phyloP scores from a whole-genome alignment of 1,140 invertebrate species.

The Calliopsis andreniformis region DNA sequence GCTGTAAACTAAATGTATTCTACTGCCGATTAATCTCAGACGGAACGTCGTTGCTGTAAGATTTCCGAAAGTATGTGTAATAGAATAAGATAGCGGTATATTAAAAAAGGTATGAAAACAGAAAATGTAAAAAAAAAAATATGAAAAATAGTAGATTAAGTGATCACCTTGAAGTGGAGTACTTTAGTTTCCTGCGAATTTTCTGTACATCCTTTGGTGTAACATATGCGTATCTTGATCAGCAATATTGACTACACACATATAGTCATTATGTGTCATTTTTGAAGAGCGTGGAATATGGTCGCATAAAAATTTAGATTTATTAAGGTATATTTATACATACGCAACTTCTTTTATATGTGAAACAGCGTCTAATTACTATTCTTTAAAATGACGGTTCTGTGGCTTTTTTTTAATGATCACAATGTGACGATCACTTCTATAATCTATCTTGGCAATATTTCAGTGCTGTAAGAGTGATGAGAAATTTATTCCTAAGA shows the following conservation, averaged over 20 bases:
- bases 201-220: conserved; percentile 24
- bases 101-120: conserved; percentile 25
- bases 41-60: conserved; percentile 19
- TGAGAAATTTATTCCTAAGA: neutral
- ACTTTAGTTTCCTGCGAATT: conserved; percentile 54
- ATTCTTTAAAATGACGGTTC: conserved; percentile 14
- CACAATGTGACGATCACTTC: neutral
- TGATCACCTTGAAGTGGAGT: conserved; percentile 27
- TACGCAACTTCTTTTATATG: conserved; percentile 15
- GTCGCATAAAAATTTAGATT: conserved; percentile 37
- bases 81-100: conserved; percentile 27
- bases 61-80: conserved; percentile 47
- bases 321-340: conserved; percentile 25
- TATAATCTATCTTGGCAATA: neutral
- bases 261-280: conserved; percentile 27
- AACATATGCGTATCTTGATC: conserved; percentile 42
- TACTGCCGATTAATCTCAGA: conserved; percentile 44
- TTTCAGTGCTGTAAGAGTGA: neutral
- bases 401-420: neutral
- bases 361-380: conserved; percentile 12
- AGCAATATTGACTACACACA: conserved; percentile 31
- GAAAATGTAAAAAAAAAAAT: conserved; percentile 16
- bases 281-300: conserved; percentile 27
- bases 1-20: conserved; percentile 61
- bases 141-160: conserved; percentile 32